Conservation (phyloP, 2,113 vertebrate species). For the Hydropotes inermis region DNA sequence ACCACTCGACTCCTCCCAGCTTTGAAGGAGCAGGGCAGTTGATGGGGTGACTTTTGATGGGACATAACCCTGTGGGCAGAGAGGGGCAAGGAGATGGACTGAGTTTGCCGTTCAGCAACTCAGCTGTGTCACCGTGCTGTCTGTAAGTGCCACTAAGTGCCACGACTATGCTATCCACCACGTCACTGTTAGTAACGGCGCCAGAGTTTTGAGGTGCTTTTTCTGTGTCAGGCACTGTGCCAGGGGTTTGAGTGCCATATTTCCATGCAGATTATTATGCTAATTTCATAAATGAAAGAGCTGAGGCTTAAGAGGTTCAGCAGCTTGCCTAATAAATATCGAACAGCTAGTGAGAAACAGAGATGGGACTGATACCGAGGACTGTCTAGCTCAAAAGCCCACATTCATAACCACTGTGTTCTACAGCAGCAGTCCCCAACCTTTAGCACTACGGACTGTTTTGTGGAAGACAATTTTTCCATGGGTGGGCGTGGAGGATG, state of each 20-base stretch:
- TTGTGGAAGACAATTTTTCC: background rate
- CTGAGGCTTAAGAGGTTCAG: background rate
- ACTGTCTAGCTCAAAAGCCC: background rate
- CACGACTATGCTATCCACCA: accelerated
- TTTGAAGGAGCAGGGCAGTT: background rate
- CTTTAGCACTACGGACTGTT: background rate
- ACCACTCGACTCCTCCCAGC: background rate
- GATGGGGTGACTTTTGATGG: background rate
- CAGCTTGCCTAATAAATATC: background rate
- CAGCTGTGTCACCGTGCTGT: background rate
- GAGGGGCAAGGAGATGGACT: background rate
- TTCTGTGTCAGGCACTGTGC: background rate
- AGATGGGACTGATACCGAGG: background rate
- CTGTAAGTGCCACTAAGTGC: background rate
- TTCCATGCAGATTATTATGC: background rate
- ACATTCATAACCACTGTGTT: background rate
- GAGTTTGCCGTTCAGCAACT: background rate
- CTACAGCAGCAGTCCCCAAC: background rate
- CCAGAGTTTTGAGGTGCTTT: background rate
- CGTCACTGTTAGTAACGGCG: background rate
- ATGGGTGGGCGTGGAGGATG: background rate
- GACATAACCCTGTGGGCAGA: background rate
- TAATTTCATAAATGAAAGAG: slow-evolving; percentile 9
- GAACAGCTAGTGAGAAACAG: background rate
- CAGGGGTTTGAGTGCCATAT: background rate